Evolutionary conservation across 2,113 vertebrate genomes (phyloP).

Genomic region (Neolamprologus hecqui): DNA sequence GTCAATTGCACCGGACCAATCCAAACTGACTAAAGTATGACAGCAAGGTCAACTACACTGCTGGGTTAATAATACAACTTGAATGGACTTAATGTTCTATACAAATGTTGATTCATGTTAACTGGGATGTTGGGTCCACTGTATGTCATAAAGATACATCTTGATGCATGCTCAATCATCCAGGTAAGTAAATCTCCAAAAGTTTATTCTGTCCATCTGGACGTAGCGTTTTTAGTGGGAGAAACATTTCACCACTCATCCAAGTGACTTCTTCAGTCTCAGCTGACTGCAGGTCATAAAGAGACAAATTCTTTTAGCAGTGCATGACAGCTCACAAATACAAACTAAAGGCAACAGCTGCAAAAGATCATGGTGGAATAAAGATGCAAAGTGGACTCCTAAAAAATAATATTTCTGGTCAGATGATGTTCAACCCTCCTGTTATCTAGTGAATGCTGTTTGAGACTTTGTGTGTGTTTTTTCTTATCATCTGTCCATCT

Average conservation of each 20-base stretch:
- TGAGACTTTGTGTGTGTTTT: not conserved
- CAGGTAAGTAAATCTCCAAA: not conserved
- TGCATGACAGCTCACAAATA: not conserved
- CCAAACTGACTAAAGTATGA: not conserved
- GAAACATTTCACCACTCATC: not conserved
- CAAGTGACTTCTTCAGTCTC: not conserved
- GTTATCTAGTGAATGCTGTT: not conserved
- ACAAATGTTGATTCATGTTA: not conserved
- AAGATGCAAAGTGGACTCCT: not conserved
- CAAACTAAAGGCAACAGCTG: not conserved
- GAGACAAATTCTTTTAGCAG: not conserved
- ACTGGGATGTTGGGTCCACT: not conserved
- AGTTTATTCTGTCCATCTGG: not conserved
- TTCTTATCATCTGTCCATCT: not conserved
- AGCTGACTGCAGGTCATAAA: not conserved
- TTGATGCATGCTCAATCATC: not conserved
- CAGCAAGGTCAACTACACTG: not conserved
- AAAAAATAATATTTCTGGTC: not conserved
- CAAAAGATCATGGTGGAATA: not conserved
- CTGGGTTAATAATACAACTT: not conserved
- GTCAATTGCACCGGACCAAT: not conserved
- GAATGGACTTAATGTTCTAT: not conserved
- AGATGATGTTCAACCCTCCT: not conserved
- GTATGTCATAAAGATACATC: not conserved
- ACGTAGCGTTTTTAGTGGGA: not conserved